Evolutionary conservation across 2,888 invertebrate species (phyloP).

Genomic region (Incurvaria masculella): DNA sequence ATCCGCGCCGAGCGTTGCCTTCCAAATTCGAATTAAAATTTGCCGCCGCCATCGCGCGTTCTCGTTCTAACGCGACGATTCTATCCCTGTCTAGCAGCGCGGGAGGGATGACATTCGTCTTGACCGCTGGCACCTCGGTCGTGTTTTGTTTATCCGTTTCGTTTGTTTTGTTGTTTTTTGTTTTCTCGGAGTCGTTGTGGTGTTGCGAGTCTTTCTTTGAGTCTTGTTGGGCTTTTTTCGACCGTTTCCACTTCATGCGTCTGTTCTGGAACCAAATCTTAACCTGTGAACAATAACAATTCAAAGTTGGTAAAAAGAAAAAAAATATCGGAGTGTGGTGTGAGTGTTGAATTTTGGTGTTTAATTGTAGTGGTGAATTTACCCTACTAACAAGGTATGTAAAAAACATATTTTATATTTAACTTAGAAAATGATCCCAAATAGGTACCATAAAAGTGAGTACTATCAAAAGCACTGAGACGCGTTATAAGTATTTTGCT

Average conservation of each 20-base stretch:
- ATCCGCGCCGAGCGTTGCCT: conserved; percentile 38
- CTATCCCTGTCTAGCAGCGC: conserved; percentile 44
- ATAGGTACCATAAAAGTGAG: no score
- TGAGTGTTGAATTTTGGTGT: neutral
- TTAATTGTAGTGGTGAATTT: no score
- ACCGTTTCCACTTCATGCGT: conserved; percentile 98
- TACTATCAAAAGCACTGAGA: no score
- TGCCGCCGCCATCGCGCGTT: conserved; percentile 48
- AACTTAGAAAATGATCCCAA: no score
- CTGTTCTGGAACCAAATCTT: conserved; percentile 99
- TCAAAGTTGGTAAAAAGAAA: neutral
- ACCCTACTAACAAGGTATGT: no score
- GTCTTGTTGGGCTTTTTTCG: conserved; percentile 93
- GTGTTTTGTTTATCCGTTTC: conserved; percentile 21
- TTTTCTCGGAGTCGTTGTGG: conserved; percentile 32
- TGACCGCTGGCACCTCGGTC: conserved; percentile 48
- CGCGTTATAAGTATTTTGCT: no score
- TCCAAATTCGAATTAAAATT: conserved; percentile 53
- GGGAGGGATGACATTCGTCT: conserved; percentile 27
- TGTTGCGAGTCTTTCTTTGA: conserved; percentile 60
- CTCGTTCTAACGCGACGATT: conserved; percentile 46
- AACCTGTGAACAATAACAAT: conserved; percentile 60
- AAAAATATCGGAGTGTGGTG: neutral
- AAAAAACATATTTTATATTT: no score
- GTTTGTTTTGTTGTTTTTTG: conserved; percentile 19